phyloP scores from a whole-genome alignment of 2,888 invertebrate species.

The Catocala fraxini region DNA sequence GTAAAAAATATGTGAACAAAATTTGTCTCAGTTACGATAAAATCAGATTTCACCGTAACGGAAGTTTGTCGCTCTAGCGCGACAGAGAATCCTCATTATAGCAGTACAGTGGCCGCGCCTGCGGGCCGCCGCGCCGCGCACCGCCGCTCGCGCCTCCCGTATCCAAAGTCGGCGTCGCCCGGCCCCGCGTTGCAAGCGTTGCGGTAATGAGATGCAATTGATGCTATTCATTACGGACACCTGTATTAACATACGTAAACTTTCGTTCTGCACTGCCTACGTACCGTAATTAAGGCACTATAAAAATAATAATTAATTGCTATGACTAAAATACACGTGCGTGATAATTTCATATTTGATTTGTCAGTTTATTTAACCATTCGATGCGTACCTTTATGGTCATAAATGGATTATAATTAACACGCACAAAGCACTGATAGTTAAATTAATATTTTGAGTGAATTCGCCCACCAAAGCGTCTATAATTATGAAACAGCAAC shows the following conservation, averaged over 20 bases:
- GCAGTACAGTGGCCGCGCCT: too few relatives aligned
- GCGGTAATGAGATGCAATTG: conserved; percentile 34
- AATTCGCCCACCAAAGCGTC: conserved; percentile 13
- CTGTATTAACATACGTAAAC: conserved; percentile 10
- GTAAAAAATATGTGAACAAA: conserved; percentile 73
- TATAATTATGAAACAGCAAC: conserved; percentile 33
- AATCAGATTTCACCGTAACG: conserved; percentile 59
- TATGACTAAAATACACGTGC: neutral
- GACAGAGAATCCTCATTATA: conserved; percentile 32
- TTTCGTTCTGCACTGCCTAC: neutral
- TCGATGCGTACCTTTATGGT: conserved; percentile 1
- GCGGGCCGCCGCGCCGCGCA: too few relatives aligned
- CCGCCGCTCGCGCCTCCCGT: neutral
- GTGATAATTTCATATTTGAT: conserved; percentile 7
- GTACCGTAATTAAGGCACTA: neutral
- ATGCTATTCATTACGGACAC: conserved; percentile 28
- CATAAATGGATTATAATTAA: conserved; percentile 15
- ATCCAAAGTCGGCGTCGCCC: conserved; percentile 14
- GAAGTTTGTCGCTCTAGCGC: conserved; percentile 49
- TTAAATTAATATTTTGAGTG: conserved; percentile 22
- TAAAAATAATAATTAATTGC: conserved; percentile 3
- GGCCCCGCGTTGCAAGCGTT: conserved; percentile 8
- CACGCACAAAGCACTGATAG: conserved; percentile 16
- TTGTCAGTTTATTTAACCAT: conserved; percentile 2
- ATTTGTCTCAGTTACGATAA: conserved; percentile 62